Evolutionary conservation across 1,140 invertebrate genomes (phyloP), one percentile per base, ranked within the genome.

Genomic region (Prorops nasuta): DNA sequence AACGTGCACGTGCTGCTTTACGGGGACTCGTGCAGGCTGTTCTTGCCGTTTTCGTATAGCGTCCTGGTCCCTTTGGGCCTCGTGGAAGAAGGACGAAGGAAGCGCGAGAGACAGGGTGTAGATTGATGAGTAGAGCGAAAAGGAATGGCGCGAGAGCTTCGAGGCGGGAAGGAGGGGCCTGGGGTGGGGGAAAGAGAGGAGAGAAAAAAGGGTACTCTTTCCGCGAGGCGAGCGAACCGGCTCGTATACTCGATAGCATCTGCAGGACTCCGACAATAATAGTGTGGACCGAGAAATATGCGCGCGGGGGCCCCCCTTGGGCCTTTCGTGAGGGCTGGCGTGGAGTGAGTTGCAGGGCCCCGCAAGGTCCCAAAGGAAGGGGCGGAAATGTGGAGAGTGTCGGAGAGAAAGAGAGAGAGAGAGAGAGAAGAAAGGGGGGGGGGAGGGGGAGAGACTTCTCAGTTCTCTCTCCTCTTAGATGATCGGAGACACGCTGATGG

Each of bases 401-500:
- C 24, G 24, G 40, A 28, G 43, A 15, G 22, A 46, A 31, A 44
- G 41, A 46, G 14, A 34, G 32, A 22, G 35, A 42, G 3, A 15
- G 20, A 6, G 19, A 39, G 43, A 32, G 36, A 38, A 35, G 40
- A 31, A 42, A 21, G 54, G 48, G 41, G 31, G 37, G 49, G 10
- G 45, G 18, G 51, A 4, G 46, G 28, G 28, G 21, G 34, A 35
- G 34, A 35, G 34, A 35, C 34, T n/a, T 35, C 24, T 28, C 24
- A 10, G 24, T 4, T 46, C 36, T 36, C 35, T 41, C 24, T 24
- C 48, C 44, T 59, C 51, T 64, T 59, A 60, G 57, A 64, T 52
- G 56, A 60, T 63, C 53, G 60, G 61, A 70, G 66, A 68, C 63
- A 66, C 51, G 52, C 67, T 65, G 67, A 72, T 69, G 67, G 60